Conservation (phyloP, 2,888 invertebrate species). For the Thera britannica region DNA sequence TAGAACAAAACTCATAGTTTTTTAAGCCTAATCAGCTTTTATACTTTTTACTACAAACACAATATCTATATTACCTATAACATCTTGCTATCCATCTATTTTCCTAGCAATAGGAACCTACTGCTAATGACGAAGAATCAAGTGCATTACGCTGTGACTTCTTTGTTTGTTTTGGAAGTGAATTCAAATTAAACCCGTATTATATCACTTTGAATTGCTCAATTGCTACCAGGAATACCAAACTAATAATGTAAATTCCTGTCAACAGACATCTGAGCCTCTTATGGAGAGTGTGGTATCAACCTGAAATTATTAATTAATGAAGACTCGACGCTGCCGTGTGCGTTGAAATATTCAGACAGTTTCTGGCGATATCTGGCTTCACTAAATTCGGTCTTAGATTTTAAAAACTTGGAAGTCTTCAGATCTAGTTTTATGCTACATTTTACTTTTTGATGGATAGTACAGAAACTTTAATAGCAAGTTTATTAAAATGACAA, state of each 20-base stretch:
- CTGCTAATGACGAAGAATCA: no score
- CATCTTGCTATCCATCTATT: no score
- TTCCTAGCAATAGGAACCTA: no score
- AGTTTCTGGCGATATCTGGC: conserved; percentile 37
- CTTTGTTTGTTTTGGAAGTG: neutral
- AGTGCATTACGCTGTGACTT: neutral
- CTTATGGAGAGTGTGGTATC: conserved; percentile 35
- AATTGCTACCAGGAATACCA: neutral
- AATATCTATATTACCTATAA: no score
- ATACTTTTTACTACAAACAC: neutral
- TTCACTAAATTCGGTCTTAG: conserved; percentile 20
- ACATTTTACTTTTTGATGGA: conserved; percentile 3
- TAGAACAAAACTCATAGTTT: neutral
- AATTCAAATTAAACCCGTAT: neutral
- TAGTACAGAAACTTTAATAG: conserved; percentile 13
- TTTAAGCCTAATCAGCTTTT: neutral
- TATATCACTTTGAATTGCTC: neutral
- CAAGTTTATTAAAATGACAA: conserved; percentile 28
- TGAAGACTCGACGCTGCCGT: conserved; percentile 38
- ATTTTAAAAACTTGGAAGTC: conserved; percentile 2
- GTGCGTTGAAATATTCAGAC: conserved; percentile 46
- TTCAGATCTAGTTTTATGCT: conserved; percentile 1
- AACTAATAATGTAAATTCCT: conserved; percentile 28
- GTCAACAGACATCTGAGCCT: conserved; percentile 45
- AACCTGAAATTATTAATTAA: conserved; percentile 49